These are phyloP conservation scores for Pseudomyrmex dendroicus DNA, from an alignment of 1,140 invertebrate species.

Conservation along the genomic window DNA sequence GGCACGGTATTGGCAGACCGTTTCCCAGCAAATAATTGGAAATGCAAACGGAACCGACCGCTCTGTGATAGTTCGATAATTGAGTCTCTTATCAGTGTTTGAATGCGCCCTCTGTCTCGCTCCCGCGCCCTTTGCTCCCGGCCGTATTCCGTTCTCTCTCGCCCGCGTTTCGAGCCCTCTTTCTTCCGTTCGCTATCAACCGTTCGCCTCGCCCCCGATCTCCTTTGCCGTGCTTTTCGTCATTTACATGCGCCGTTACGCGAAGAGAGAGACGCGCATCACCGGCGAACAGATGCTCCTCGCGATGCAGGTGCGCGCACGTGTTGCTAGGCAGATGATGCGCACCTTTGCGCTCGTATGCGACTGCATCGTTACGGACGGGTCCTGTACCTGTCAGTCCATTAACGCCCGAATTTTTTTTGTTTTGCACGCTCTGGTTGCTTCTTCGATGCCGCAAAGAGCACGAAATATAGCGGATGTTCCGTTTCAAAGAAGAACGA, in stretches of 20 bases:
- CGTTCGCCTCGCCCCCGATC: not conserved
- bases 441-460: not conserved
- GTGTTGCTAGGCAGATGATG: conserved; percentile 52
- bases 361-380: not conserved
- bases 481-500: not conserved
- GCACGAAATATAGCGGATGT: not conserved
- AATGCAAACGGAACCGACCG: conserved; percentile 84
- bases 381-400: not conserved
- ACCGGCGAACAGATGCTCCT: conserved; percentile 34
- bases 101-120: conserved; percentile 73
- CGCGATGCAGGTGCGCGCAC: conserved; percentile 24
- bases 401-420: conserved; percentile 18
- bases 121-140: conserved; percentile 31
- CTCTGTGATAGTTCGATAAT: conserved; percentile 85
- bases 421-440: not conserved
- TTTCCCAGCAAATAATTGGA: conserved; percentile 85
- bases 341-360: too few relatives aligned
- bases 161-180: not conserved
- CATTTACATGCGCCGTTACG: conserved; percentile 14
- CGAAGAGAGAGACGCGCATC: conserved; percentile 27
- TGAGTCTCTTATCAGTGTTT: conserved; percentile 85
- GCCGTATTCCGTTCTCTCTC: conserved; percentile 12
- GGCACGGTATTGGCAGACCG: conserved; percentile 84
- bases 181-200: conserved; percentile 28
- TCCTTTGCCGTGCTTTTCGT: conserved; percentile 21